Percentiles rank a stretch among this genome's conserved stretches.
These are phyloP conservation scores for Natator depressus DNA, from an alignment of 2,113 vertebrate genomes.

Conservation along the genomic window DNA sequence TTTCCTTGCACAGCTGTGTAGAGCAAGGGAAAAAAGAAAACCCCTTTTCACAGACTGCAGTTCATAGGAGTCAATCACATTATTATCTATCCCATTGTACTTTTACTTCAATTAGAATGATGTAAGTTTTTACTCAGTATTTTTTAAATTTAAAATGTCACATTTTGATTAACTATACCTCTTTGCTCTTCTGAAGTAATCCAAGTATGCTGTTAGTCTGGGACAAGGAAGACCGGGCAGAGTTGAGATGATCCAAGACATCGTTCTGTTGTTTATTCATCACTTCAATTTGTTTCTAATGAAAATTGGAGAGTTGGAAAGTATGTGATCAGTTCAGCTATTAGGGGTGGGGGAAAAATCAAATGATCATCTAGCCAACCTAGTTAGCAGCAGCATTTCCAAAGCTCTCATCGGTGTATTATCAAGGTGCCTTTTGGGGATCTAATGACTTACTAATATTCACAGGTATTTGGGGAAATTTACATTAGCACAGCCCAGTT, in stretches of 20 bases:
- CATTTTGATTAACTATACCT: conserved; percentile 74
- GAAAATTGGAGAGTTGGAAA: background rate
- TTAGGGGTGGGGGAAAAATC: background rate
- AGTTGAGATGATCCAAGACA: conserved; percentile 76
- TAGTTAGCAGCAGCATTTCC: background rate
- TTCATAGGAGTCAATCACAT: background rate
- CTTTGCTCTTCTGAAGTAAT: conserved; percentile 84
- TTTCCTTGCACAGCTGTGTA: background rate
- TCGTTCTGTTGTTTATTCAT: conserved; percentile 77
- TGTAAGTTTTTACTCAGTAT: background rate
- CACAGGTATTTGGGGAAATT: background rate
- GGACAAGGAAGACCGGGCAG: conserved; percentile 81
- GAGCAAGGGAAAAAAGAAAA: background rate
- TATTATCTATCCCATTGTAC: background rate
- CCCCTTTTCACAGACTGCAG: background rate
- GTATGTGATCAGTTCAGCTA: background rate
- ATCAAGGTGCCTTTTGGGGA: background rate
- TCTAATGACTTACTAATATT: background rate
- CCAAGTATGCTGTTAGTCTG: conserved; percentile 78
- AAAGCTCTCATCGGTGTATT: accelerated
- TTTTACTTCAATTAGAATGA: background rate
- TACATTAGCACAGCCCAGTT: background rate
- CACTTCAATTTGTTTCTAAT: conserved; percentile 83
- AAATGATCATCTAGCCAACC: accelerated
- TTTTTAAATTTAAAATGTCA: background rate